Percentiles rank a stretch among this genome's conserved stretches.
phyloP scores from a whole-genome alignment of 2,888 invertebrate species.

The Agonopterix arenella region DNA sequence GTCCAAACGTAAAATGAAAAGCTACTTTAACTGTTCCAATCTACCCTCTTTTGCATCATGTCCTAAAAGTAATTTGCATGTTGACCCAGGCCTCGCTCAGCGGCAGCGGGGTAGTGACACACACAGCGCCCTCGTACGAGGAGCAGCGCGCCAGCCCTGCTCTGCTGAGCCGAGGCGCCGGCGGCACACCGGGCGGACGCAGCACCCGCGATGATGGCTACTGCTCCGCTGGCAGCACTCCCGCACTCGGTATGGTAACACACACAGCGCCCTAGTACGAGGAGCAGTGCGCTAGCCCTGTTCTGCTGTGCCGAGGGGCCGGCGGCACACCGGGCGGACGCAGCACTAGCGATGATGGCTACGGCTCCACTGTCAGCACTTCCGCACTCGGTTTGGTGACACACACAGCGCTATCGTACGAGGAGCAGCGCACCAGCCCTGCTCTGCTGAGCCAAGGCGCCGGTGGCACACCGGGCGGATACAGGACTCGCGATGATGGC shows the following conservation, averaged over 20 bases:
- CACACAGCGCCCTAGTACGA: constrained; percentile 67
- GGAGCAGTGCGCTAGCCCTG: constrained; percentile 65
- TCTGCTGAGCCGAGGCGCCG: constrained; percentile 47
- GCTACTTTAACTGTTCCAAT: too few species aligned
- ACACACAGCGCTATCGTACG: constrained; percentile 65
- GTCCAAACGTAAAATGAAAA: too few species aligned
- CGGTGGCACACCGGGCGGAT: constrained; percentile 59
- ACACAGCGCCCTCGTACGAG: constrained; percentile 65
- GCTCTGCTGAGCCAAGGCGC: constrained; percentile 52
- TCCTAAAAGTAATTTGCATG: too few species aligned
- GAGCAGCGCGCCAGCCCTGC: constrained; percentile 67
- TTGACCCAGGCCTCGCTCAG: constrained; percentile 47
- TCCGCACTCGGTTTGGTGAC: constrained; percentile 79
- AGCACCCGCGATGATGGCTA: constrained; percentile 80
- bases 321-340: constrained; percentile 62
- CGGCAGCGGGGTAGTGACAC: constrained; percentile 50
- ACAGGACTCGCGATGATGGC: constrained; percentile 78
- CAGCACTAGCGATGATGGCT: constrained; percentile 78
- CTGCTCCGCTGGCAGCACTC: constrained; percentile 81
- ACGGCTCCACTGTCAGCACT: constrained; percentile 81
- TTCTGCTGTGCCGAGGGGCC: constrained; percentile 48
- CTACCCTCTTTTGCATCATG: too few species aligned
- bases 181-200: constrained; percentile 60
- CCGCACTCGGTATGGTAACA: constrained; percentile 77
- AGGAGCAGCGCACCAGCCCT: constrained; percentile 65